Conservation (phyloP, 1,140 invertebrate genomes). For the Tribolium madens region DNA sequence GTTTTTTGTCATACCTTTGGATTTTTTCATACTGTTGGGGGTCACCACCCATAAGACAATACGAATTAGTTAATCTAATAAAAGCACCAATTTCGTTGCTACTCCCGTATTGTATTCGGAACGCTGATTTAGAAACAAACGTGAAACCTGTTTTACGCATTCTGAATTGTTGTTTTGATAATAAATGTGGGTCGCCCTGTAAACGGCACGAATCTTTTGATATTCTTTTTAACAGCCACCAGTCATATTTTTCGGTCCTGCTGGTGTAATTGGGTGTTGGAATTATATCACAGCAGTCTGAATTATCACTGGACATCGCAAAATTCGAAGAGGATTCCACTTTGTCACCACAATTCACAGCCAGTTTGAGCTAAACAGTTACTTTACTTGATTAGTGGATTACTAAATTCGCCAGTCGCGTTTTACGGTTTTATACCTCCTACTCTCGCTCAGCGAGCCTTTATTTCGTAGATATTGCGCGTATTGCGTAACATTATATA, state of each 20-base stretch:
- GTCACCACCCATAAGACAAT: slow-evolving; percentile 95
- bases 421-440: no score
- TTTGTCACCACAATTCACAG: no score
- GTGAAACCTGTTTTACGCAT: background rate
- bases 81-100: slow-evolving; percentile 98
- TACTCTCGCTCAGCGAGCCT: no score
- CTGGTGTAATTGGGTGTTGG: background rate
- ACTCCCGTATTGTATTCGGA: slow-evolving; percentile 96
- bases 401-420: no score
- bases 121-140: slow-evolving; percentile 68
- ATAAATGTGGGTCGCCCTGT: background rate
- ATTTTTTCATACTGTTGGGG: slow-evolving; percentile 72
- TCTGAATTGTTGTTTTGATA: background rate
- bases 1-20: background rate
- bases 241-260: background rate
- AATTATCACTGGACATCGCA: no score
- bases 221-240: background rate
- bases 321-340: no score
- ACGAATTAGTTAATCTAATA: slow-evolving; percentile 95
- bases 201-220: background rate
- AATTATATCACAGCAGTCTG: no score
- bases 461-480: no score
- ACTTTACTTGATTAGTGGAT: no score
- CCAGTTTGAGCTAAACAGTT: no score
- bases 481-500: no score